Evolutionary conservation across 2,888 invertebrate species (phyloP), one percentile per base, ranked within the genome.

Genomic region (Agrotis segetum): DNA sequence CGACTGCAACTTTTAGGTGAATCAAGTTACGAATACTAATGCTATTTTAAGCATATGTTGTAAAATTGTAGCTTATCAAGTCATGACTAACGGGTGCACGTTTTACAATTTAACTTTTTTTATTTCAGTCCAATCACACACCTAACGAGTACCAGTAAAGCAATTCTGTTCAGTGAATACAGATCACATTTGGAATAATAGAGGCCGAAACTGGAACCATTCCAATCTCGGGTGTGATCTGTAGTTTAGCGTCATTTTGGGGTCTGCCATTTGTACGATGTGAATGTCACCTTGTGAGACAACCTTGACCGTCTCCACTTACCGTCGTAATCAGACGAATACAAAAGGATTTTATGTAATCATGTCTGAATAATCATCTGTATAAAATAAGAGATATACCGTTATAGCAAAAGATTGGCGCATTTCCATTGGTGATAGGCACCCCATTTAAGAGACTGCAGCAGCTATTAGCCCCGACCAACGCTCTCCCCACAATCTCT

Each of bases 401-500:
- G 2, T 84, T 85, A 86, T 87, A 85, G 87, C 85, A 83, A 40
- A 86, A 85, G 81, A 84, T 90, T 89, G 88, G 88, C 89, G 85
- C 79, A 86, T 85, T 91, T 90, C 88, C 86, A 90, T 90, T 80
- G 85, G 87, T 82, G 88, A 90, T 90, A 91, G 90, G 88, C 87
- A 89, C 88, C 85, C 89, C 86, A 91, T 92, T 92, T 89, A 89
- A 88, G 83, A 82, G 84, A 85, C 87, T 88, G 89, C 90, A 88
- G 88, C 80, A 86, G 87, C 90, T 89, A 91, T 92, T 91, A 92
- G 90, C 89, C 86, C 80, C 86, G 84, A 84, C 86, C 88, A 87
- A 87, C 88, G 86, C 87, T 88, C 88, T 85, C 86, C 82, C 88
- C 89, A 89, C 91, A 92, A 92, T 92, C 90, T 92, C 92, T 95